Conservation (phyloP, 2,888 invertebrate genomes). For the Colostygia pectinataria region DNA sequence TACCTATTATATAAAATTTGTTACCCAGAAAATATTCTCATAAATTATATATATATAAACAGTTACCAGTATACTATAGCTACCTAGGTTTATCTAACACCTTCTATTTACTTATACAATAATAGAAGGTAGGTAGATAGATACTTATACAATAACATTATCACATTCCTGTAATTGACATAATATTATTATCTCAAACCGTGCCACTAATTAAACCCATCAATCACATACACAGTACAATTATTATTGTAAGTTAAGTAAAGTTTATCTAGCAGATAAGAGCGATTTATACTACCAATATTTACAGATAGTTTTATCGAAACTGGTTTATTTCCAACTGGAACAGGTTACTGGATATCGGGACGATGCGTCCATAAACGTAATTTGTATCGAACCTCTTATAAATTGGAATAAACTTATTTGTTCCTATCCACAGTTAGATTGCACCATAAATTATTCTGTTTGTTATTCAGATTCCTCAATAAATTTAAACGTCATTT, state of each 20-base stretch:
- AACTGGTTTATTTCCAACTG: conserved; percentile 71
- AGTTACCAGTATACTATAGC: no score
- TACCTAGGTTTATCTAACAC: no score
- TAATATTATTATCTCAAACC: conserved; percentile 27
- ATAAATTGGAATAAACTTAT: conserved; percentile 71
- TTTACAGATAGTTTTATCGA: conserved; percentile 76
- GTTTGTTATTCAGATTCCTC: conserved; percentile 52
- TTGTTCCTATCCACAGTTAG: conserved; percentile 59
- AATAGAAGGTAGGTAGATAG: no score
- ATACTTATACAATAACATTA: no score
- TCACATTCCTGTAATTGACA: no score
- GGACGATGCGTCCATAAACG: conserved; percentile 70
- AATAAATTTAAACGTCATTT: conserved; percentile 47
- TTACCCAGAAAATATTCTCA: no score
- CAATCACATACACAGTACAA: conserved; percentile 47
- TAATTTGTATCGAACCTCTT: conserved; percentile 72
- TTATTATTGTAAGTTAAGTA: conserved; percentile 48
- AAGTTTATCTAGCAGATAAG: conserved; percentile 59
- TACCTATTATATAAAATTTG: no score
- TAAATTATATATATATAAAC: no score
- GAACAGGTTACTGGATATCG: conserved; percentile 72
- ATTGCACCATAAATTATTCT: conserved; percentile 59
- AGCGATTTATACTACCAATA: conserved; percentile 70
- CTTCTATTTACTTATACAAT: no score
- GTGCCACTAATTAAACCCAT: conserved; percentile 34